Evolutionary conservation across 2,888 invertebrate genomes (phyloP).

Genomic region (Galerucella calmariensis): DNA sequence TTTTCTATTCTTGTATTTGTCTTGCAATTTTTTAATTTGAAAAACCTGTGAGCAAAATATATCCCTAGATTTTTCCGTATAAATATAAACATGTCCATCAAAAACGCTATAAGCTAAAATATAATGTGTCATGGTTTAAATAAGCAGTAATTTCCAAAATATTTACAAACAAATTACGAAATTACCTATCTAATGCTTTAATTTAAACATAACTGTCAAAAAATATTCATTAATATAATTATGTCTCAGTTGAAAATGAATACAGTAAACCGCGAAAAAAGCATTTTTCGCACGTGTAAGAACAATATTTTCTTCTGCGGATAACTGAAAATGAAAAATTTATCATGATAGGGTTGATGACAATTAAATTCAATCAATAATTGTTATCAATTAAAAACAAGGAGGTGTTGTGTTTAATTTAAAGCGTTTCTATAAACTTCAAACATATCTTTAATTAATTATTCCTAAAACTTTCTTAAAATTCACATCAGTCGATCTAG

Average conservation of each 20-base stretch:
- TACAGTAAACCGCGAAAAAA: too few species aligned
- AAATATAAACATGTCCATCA: neutral
- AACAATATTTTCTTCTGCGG: neutral
- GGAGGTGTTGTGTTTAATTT: neutral
- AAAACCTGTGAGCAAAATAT: neutral
- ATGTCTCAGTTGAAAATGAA: too few species aligned
- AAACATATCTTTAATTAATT: neutral
- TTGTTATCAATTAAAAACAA: too few species aligned
- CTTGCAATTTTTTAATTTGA: neutral
- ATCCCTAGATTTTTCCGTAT: neutral
- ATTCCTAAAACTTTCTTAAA: neutral
- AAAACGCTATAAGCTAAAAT: constrained; percentile 21
- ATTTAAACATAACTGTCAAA: too few species aligned
- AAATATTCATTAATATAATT: too few species aligned
- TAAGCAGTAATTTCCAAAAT: neutral
- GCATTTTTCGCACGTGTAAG: too few species aligned
- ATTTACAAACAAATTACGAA: too few species aligned
- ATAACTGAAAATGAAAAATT: too few species aligned
- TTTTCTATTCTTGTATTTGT: too few species aligned
- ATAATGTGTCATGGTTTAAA: constrained; percentile 1
- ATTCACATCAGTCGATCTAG: neutral
- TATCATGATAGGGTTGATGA: too few species aligned
- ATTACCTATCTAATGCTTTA: too few species aligned
- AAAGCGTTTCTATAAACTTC: neutral
- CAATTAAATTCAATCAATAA: too few species aligned